These are phyloP conservation scores for Phyllopteryx taeniolatus DNA, from an alignment of 2,113 vertebrate genomes.

Conservation along the genomic window DNA sequence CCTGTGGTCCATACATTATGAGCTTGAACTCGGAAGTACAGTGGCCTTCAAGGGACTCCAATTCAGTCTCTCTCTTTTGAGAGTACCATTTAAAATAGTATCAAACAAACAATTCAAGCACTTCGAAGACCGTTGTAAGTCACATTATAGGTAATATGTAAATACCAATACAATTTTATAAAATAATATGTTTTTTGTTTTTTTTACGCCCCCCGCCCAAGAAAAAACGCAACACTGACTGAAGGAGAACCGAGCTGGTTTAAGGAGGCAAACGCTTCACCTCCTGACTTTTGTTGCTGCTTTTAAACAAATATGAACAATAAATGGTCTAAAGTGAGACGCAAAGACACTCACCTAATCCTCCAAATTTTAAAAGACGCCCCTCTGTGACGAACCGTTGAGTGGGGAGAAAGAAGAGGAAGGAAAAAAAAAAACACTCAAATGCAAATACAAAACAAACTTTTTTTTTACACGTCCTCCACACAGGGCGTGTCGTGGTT, in stretches of 20 bases:
- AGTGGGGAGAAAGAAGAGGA: neutral
- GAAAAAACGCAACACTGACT: neutral
- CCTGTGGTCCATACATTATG: neutral
- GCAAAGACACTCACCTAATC: constrained; percentile 48
- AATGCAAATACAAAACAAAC: neutral
- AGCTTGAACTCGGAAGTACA: neutral
- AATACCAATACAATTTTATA: neutral
- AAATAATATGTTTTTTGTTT: neutral
- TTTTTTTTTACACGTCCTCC: neutral
- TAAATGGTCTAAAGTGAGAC: neutral
- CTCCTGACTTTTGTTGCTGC: neutral
- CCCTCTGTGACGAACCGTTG: neutral
- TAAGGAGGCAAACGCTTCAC: no score
- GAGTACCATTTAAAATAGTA: neutral
- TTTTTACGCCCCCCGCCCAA: no score
- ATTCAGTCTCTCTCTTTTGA: neutral
- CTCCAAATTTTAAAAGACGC: constrained; percentile 3
- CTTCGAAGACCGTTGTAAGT: neutral
- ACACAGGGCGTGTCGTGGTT: neutral
- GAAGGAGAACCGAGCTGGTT: neutral
- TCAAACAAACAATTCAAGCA: neutral
- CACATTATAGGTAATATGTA: neutral
- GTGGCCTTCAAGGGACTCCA: neutral
- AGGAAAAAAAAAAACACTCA: neutral
- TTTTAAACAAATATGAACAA: neutral